phyloP scores from a whole-genome alignment of 2,888 invertebrate genomes.

The Alloscopus bannaensis region DNA sequence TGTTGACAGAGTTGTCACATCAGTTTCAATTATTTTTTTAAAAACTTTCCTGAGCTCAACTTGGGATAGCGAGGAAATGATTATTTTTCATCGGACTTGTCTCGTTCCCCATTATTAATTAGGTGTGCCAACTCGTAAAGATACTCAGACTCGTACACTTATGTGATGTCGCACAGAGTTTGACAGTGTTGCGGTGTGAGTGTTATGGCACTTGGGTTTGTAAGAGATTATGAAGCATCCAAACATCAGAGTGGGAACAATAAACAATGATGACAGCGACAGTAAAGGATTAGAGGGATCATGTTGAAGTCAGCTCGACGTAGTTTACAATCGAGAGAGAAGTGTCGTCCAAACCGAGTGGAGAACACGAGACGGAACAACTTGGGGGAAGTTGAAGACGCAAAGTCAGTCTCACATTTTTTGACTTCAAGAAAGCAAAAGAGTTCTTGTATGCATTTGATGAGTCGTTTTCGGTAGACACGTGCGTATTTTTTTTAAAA shows the following conservation, averaged over 20 bases:
- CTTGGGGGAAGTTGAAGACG: slow-evolving; percentile 60
- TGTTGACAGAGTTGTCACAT: slow-evolving; percentile 46
- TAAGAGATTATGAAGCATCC: too few relatives aligned
- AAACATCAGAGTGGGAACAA: slow-evolving; percentile 10
- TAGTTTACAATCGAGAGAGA: slow-evolving; percentile 60
- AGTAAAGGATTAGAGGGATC: slow-evolving; percentile 62
- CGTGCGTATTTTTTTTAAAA: slow-evolving; percentile 62
- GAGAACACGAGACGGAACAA: slow-evolving; percentile 5
- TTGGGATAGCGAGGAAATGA: neutral
- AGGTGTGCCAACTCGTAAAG: too few relatives aligned
- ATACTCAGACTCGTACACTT: too few relatives aligned
- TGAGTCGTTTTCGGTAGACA: slow-evolving; percentile 59
- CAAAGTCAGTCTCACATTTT: too few relatives aligned
- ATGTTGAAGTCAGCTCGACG: slow-evolving; percentile 54
- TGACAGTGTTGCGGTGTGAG: too few relatives aligned
- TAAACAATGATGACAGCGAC: slow-evolving; percentile 48
- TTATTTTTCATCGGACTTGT: neutral
- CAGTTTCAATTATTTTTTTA: slow-evolving; percentile 22
- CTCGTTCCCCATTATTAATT: neutral
- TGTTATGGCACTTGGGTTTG: too few relatives aligned
- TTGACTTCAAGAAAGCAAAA: slow-evolving; percentile 16
- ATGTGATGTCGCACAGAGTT: too few relatives aligned
- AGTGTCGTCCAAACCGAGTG: slow-evolving; percentile 6
- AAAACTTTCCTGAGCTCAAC: neutral
- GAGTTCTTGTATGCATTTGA: slow-evolving; percentile 35